Evolutionary conservation across 35 echinoderm and acorn worm genomes (phyloP), one percentile per base, ranked within the genome.

Genomic region (Anneissia japonica): DNA sequence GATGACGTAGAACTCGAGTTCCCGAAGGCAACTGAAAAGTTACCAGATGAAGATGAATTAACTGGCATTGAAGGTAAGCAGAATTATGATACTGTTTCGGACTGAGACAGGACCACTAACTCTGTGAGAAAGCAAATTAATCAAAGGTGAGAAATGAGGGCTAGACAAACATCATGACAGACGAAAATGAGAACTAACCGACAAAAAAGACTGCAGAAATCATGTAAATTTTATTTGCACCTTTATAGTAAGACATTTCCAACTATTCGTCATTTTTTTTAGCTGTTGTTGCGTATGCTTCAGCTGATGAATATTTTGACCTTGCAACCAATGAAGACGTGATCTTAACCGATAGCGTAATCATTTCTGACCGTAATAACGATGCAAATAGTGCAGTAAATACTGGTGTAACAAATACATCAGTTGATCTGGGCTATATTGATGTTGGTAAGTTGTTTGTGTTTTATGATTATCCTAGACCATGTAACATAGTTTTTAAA

Each of bases 251-350:
- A n/a, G n/a, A n/a, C n/a, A n/a, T n/a, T n/a, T n/a, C n/a, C n/a
- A n/a, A n/a, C n/a, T n/a, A n/a, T n/a, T n/a, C n/a, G n/a, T n/a
- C n/a, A n/a, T n/a, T 64, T 26, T 64, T 64, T 64, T 2, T 26
- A 64, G 51, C 51, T 64, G 86, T 83, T 2, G 72, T 37, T 3
- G 86, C 86, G 21, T 96, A 96, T 40, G 38, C 81, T 3, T 88
- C 90, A 36, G 93, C 93, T 19, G 93, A 96, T 80, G 56, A 86
- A 13, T 89, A 92, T 74, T 92, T 81, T 77, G 88, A 96, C 79
- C 36, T 96, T 26, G 92, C 86, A 0, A 87, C 88, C 55, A 86
- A 82, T 0, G 72, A 85, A 1, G 85, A 88, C 6, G 81, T 94
- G 0, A 73, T 81, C 26, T 78, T 76, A 9, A 83, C 86, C 0